phyloP scores from a whole-genome alignment of 2,797 vertebrate species.

The Naso thynnoides region DNA sequence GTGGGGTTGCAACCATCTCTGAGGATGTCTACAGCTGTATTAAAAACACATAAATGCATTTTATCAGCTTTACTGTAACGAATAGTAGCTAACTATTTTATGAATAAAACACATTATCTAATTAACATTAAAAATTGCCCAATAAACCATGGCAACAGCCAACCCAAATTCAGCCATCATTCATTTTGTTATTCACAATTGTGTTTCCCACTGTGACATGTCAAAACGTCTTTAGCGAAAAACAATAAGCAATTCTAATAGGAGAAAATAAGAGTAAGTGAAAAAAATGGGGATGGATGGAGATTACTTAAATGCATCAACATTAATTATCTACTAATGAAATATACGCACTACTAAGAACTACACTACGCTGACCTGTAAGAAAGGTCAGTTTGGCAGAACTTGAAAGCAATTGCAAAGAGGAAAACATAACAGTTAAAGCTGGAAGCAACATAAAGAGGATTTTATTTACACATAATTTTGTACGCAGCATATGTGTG shows the following conservation, averaged over 20 bases:
- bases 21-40: background rate
- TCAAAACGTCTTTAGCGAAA: background rate
- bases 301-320: background rate
- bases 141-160: background rate
- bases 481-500: too few relatives aligned
- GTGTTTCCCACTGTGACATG: background rate
- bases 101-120: too few relatives aligned
- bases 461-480: too few relatives aligned
- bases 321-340: background rate
- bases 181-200: background rate
- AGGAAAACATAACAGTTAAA: background rate
- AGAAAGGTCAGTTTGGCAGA: too few relatives aligned
- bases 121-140: background rate
- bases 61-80: conserved; percentile 1
- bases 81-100: background rate
- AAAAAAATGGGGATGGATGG: background rate
- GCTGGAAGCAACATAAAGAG: background rate
- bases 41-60: background rate
- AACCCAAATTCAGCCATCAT: background rate
- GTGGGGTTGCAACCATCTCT: conserved; percentile 3
- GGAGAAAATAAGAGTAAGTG: background rate
- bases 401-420: too few relatives aligned
- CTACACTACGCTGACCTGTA: too few relatives aligned
- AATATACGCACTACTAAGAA: background rate
- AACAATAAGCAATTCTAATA: background rate